Evolutionary conservation across 2,113 vertebrate genomes (phyloP).

Genomic region (Climacteris rufus): DNA sequence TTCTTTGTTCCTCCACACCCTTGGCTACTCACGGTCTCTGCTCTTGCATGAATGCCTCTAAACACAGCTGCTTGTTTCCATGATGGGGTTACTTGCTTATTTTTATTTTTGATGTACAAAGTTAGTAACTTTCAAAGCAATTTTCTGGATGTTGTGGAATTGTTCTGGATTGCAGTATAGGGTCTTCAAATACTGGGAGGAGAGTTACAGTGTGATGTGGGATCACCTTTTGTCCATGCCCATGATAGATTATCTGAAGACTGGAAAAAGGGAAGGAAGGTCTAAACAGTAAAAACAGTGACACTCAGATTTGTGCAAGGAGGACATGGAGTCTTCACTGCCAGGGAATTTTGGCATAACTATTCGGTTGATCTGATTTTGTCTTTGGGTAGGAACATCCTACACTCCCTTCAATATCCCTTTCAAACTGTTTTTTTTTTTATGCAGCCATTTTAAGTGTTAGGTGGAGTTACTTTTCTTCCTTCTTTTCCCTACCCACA

Average conservation of each 20-base stretch:
- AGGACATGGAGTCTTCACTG: background rate
- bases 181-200: background rate
- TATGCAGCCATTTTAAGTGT: background rate
- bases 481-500: background rate
- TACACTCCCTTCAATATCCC: background rate
- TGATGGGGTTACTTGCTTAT: background rate
- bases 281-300: background rate
- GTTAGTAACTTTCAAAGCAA: background rate
- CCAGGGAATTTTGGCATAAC: background rate
- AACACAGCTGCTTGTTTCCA: background rate
- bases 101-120: background rate
- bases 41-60: background rate
- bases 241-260: background rate
- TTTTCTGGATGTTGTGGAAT: background rate
- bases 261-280: background rate
- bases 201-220: background rate
- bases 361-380: background rate
- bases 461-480: background rate
- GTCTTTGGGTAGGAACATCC: background rate
- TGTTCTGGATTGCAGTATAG: background rate
- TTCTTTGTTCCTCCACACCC: slow-evolving; percentile 3
- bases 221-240: background rate
- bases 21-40: background rate
- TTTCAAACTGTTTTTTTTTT: background rate
- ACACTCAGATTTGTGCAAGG: background rate